Conservation (phyloP, 1,140 invertebrate genomes). For the Condylostylus longicornis region DNA sequence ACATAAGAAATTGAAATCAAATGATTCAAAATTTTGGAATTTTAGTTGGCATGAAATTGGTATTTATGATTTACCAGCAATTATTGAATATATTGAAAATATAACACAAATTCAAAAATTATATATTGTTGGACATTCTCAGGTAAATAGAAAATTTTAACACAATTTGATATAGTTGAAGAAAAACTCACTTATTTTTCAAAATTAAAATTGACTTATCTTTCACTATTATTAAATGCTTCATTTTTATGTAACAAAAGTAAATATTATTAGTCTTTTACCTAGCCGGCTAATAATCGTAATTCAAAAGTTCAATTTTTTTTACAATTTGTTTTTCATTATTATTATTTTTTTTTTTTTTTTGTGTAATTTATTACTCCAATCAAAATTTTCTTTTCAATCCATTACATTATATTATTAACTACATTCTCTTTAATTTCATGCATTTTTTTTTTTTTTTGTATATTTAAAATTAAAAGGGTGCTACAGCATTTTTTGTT, state of each 20-base stretch:
- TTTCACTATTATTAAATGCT: too few relatives aligned
- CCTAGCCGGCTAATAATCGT: too few relatives aligned
- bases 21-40: conserved; percentile 32
- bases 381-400: too few relatives aligned
- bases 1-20: conserved; percentile 37
- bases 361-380: too few relatives aligned
- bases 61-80: conserved; percentile 49
- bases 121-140: conserved; percentile 36
- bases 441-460: too few relatives aligned
- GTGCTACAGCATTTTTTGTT: conserved; percentile 42
- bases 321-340: too few relatives aligned
- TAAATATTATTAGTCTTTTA: too few relatives aligned
- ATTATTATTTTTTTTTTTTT: too few relatives aligned
- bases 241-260: too few relatives aligned
- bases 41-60: conserved; percentile 58
- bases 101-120: conserved; percentile 33
- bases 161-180: conserved; percentile 38
- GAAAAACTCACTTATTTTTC: conserved; percentile 44
- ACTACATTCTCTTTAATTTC: conserved; percentile 28
- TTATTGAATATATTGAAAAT: conserved; percentile 47
- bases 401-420: too few relatives aligned
- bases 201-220: conserved; percentile 41
- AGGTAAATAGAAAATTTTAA: conserved; percentile 34
- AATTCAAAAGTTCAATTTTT: too few relatives aligned
- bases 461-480: too few relatives aligned